phyloP scores from a whole-genome alignment of 2,113 vertebrate genomes.

The Thunnus thynnus region DNA sequence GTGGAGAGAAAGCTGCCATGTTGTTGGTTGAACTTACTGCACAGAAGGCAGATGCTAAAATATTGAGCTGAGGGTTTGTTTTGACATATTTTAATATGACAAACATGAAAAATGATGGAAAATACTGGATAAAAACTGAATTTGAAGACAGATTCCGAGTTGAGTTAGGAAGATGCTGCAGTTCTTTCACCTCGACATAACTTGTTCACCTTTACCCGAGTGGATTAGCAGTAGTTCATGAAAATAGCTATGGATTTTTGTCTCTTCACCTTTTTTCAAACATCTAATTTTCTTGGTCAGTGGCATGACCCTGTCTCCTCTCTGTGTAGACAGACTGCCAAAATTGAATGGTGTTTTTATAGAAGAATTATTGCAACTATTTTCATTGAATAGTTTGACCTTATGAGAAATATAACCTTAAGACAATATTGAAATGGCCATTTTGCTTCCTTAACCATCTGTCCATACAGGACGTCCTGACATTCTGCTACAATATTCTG shows the following conservation, averaged over 20 bases:
- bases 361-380: not conserved
- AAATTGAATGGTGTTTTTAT: not conserved
- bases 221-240: not conserved
- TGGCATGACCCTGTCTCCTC: not conserved
- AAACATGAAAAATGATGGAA: not conserved
- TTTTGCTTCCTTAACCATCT: too few species aligned
- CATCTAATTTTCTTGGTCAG: not conserved
- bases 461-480: too few species aligned
- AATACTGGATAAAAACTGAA: not conserved
- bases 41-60: constrained; percentile 20
- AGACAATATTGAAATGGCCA: too few species aligned
- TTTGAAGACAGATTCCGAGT: not conserved
- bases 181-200: not conserved
- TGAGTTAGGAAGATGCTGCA: not conserved
- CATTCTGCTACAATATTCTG: too few species aligned
- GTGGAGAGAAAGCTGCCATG: constrained; percentile 26
- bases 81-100: not conserved
- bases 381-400: not conserved
- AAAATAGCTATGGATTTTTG: not conserved
- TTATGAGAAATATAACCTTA: too few species aligned
- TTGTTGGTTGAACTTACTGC: constrained; percentile 14
- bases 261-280: not conserved
- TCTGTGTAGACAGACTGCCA: not conserved
- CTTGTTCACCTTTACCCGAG: not conserved
- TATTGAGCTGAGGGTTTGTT: constrained; percentile 7